phyloP scores from a whole-genome alignment of 1,140 invertebrate species.

The Bombus fervidus region DNA sequence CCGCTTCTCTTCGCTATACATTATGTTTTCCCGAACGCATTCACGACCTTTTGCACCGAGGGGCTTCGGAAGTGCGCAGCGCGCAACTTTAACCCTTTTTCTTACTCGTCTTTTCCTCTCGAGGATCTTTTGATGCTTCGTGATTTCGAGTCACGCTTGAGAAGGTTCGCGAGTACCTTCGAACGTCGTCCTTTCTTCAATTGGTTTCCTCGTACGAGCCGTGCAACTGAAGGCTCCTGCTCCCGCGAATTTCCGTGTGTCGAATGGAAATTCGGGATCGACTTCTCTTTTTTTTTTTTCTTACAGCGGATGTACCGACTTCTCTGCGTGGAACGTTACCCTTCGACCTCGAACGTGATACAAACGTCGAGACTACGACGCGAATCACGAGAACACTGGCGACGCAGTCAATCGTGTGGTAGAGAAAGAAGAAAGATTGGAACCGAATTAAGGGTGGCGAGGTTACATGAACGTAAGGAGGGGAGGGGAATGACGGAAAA shows the following conservation, averaged over 20 bases:
- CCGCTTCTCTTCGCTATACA: conserved; percentile 1
- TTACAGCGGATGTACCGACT: neutral
- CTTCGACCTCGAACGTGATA: neutral
- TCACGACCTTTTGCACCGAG: conserved; percentile 3
- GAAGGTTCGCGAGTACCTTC: conserved; percentile 5
- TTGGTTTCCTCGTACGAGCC: neutral
- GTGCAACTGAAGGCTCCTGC: neutral
- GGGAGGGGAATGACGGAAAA: neutral
- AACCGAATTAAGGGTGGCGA: neutral
- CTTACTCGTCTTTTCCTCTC: conserved; percentile 21
- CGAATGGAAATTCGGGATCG: neutral
- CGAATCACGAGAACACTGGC: neutral
- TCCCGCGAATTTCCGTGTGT: neutral
- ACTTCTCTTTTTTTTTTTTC: neutral
- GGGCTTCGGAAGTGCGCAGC: conserved; percentile 13
- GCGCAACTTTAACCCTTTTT: conserved; percentile 26
- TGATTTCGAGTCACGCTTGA: conserved; percentile 3
- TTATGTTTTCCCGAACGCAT: conserved; percentile 28
- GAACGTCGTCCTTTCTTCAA: conserved; percentile 5
- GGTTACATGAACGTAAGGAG: neutral
- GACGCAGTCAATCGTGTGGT: neutral
- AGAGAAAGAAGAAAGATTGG: neutral
- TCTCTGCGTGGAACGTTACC: neutral
- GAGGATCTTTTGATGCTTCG: conserved; percentile 8
- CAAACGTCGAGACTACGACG: no score